Conservation (phyloP, 2,113 vertebrate genomes). For the Clarias magur region DNA sequence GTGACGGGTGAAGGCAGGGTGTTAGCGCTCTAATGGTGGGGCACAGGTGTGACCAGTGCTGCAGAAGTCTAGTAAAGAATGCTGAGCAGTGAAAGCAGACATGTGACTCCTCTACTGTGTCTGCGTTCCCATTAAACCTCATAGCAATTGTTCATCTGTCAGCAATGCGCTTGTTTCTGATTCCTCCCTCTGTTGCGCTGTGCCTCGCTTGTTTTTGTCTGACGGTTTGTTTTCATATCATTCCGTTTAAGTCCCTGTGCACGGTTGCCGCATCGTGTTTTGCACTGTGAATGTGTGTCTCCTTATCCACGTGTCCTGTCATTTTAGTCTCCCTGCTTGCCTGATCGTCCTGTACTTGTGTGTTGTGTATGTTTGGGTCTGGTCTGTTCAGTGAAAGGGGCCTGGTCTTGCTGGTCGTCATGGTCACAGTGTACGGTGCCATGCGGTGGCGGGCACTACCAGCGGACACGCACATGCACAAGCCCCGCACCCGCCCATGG, state of each 20-base stretch:
- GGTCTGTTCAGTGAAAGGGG: constrained; percentile 81
- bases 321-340: constrained; percentile 43
- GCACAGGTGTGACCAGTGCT: constrained; percentile 33
- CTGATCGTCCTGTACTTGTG: constrained; percentile 50
- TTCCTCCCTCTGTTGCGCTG: constrained; percentile 15
- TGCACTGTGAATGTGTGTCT: constrained; percentile 30
- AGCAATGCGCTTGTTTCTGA: constrained; percentile 9
- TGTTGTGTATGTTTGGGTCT: constrained; percentile 50
- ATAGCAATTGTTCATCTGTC: constrained; percentile 43
- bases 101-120: background rate
- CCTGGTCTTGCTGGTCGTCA: constrained; percentile 96
- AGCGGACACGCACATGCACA: constrained; percentile 90
- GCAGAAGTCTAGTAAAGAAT: constrained; percentile 22
- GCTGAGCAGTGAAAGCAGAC: background rate
- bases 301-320: constrained; percentile 32
- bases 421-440: constrained; percentile 95
- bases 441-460: constrained; percentile 94
- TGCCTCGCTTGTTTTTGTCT: constrained; percentile 24
- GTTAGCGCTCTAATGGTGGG: constrained; percentile 26
- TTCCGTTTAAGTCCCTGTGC: constrained; percentile 13
- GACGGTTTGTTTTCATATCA: constrained; percentile 37
- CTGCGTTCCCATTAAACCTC: constrained; percentile 26
- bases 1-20: constrained; percentile 1
- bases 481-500: constrained; percentile 79
- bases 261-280: constrained; percentile 23